Percentiles rank a stretch among this genome's conserved stretches.
phyloP scores from a whole-genome alignment of 2,888 invertebrate species.

The Dichetophora obliterata region DNA sequence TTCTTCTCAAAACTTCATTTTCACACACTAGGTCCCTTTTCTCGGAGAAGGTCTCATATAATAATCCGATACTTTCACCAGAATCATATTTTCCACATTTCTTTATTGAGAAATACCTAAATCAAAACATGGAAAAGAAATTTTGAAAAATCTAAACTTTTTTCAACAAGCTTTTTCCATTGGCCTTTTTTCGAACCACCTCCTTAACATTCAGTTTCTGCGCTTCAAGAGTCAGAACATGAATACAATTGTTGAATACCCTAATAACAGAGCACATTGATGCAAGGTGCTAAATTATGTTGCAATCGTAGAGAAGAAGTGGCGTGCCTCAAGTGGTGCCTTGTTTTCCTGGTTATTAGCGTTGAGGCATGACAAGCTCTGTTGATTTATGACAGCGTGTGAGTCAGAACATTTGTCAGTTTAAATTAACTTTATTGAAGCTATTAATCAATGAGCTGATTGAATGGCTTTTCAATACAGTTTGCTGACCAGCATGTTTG shows the following conservation, averaged over 20 bases:
- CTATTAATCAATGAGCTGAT: constrained; percentile 40
- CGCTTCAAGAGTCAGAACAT: constrained; percentile 11
- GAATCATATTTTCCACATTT: too few relatives aligned
- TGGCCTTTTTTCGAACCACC: too few relatives aligned
- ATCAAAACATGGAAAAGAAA: too few relatives aligned
- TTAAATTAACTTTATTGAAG: constrained; percentile 43
- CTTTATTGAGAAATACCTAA: too few relatives aligned
- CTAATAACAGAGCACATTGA: constrained; percentile 58
- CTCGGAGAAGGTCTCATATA: too few relatives aligned
- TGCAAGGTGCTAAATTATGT: constrained; percentile 31
- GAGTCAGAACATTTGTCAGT: constrained; percentile 44
- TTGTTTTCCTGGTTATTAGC: constrained; percentile 1
- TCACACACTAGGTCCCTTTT: too few relatives aligned
- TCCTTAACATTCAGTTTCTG: neutral
- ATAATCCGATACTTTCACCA: too few relatives aligned
- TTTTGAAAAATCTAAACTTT: too few relatives aligned
- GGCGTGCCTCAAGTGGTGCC: constrained; percentile 10
- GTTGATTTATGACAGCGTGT: constrained; percentile 39
- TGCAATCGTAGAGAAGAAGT: neutral
- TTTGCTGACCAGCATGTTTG: too few relatives aligned
- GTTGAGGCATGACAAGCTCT: constrained; percentile 34
- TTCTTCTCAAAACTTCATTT: too few relatives aligned
- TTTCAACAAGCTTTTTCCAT: too few relatives aligned
- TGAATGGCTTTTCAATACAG: constrained; percentile 36
- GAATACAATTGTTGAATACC: constrained; percentile 29